phyloP scores from a whole-genome alignment of 2,888 invertebrate species.

The Aleiodes leptofemur region DNA sequence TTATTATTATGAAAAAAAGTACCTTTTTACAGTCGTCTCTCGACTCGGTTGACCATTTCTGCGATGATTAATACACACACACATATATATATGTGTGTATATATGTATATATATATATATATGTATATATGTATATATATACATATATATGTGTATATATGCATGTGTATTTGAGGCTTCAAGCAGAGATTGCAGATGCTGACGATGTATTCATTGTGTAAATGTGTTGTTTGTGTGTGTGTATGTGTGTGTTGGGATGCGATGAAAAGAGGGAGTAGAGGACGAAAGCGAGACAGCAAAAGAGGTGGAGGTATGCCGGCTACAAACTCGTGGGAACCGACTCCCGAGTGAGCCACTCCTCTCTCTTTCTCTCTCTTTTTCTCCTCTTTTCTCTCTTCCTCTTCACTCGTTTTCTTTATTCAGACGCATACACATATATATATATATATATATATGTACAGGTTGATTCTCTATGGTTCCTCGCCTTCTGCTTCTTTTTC shows the following conservation, averaged over 20 bases:
- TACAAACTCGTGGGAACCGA: constrained; percentile 72
- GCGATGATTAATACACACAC: too few relatives aligned
- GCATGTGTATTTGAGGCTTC: constrained; percentile 26
- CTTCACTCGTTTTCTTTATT: constrained; percentile 47
- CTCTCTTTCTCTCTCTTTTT: constrained; percentile 52
- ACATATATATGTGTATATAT: constrained; percentile 54
- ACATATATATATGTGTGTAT: too few relatives aligned
- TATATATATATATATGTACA: too few relatives aligned
- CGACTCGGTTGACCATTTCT: too few relatives aligned
- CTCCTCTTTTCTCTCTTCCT: constrained; percentile 50
- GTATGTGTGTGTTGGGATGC: constrained; percentile 14
- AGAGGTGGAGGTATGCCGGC: constrained; percentile 69
- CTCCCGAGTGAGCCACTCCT: constrained; percentile 63
- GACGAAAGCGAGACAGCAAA: constrained; percentile 56
- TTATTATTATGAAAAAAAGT: too few relatives aligned
- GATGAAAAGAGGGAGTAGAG: constrained; percentile 53
- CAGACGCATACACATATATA: constrained; percentile 20
- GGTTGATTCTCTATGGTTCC: constrained; percentile 27
- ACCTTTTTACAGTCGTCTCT: too few relatives aligned
- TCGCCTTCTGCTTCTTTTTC: background rate
- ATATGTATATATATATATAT: too few relatives aligned
- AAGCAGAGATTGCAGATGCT: constrained; percentile 40
- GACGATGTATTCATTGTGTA: constrained; percentile 23
- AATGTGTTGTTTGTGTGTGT: too few relatives aligned
- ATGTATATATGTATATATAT: constrained; percentile 2